Percentiles rank a stretch among this genome's conserved stretches.
These are phyloP conservation scores for Syngnathus rostellatus DNA, from an alignment of 2,797 vertebrate genomes.

Conservation along the genomic window DNA sequence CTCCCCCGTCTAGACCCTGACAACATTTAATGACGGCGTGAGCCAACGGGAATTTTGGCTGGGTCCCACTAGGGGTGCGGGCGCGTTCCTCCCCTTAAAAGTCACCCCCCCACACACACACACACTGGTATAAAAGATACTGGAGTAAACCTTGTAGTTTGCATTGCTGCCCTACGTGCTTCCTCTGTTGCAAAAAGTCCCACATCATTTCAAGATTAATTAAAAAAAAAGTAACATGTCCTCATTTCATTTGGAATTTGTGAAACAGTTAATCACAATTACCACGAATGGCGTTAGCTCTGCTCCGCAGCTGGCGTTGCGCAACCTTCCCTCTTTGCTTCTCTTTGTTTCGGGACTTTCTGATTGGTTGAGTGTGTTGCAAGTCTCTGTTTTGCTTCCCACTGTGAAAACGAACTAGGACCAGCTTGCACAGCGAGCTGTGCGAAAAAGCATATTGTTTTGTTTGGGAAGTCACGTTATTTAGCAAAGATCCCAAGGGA, in stretches of 20 bases:
- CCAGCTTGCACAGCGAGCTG: not conserved
- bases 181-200: not conserved
- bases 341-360: not conserved
- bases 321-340: not conserved
- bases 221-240: not conserved
- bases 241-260: not conserved
- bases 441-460: not conserved
- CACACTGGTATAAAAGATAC: not conserved
- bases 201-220: not conserved
- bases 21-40: slow-evolving; percentile 58
- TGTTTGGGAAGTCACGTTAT: not conserved
- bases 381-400: not conserved
- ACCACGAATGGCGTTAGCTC: not conserved
- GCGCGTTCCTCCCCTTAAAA: slow-evolving; percentile 22
- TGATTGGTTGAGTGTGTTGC: not conserved
- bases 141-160: not conserved
- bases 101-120: slow-evolving; percentile 9
- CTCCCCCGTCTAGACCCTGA: slow-evolving; percentile 50
- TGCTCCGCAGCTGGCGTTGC: not conserved
- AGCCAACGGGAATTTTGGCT: slow-evolving; percentile 50
- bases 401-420: not conserved
- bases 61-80: slow-evolving; percentile 11
- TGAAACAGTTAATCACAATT: not conserved
- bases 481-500: not conserved
- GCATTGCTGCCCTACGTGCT: not conserved